These are phyloP conservation scores for Lithobates sylvaticus DNA, from an alignment of 2,797 vertebrate genomes.

Conservation along the genomic window DNA sequence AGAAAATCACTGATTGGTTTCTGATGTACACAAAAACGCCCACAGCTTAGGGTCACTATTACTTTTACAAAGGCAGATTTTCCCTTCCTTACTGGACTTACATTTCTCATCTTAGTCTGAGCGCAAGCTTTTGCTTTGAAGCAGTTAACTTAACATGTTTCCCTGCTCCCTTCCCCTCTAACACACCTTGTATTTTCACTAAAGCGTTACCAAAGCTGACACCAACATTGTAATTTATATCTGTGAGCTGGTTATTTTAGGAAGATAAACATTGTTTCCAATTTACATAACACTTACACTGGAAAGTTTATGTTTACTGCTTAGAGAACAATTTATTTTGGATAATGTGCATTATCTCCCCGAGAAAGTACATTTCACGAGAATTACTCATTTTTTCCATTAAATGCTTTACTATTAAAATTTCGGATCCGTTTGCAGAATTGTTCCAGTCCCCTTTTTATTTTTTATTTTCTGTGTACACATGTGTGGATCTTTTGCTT, in stretches of 20 bases:
- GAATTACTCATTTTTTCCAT: constrained; percentile 54
- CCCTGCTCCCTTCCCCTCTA: neutral
- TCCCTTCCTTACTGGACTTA: too few relatives aligned
- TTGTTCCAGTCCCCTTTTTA: neutral
- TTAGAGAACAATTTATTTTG: constrained; percentile 59
- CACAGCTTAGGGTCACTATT: too few relatives aligned
- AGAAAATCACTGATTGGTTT: too few relatives aligned
- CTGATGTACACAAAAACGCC: too few relatives aligned
- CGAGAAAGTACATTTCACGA: constrained; percentile 59
- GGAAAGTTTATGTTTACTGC: constrained; percentile 59
- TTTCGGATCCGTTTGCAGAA: constrained; percentile 14
- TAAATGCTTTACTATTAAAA: constrained; percentile 42
- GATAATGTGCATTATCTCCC: constrained; percentile 39
- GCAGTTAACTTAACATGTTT: constrained; percentile 3
- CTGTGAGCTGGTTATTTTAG: constrained; percentile 17
- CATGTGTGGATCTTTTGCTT: neutral
- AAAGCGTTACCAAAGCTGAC: constrained; percentile 56
- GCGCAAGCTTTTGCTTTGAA: neutral
- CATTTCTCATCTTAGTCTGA: too few relatives aligned
- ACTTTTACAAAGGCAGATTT: too few relatives aligned
- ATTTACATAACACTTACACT: constrained; percentile 53
- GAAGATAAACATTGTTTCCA: neutral
- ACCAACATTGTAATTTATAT: constrained; percentile 33
- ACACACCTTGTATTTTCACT: constrained; percentile 46
- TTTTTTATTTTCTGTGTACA: neutral